These are phyloP conservation scores for Syrmaticus mikado DNA, from an alignment of 2,113 vertebrate species.

Conservation along the genomic window DNA sequence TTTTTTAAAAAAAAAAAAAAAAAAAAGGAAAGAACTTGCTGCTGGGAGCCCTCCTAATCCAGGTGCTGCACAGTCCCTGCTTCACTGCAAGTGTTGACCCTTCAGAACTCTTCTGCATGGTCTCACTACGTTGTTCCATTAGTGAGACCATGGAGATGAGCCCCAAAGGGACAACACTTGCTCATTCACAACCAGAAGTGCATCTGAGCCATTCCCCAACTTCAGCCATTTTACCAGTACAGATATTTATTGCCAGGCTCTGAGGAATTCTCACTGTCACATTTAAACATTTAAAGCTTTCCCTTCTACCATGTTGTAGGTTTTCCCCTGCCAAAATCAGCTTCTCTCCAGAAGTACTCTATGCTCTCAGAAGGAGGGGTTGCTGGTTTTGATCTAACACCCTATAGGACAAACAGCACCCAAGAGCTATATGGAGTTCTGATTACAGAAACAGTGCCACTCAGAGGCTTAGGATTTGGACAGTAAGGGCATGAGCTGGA, in stretches of 20 bases:
- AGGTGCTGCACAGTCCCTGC: neutral
- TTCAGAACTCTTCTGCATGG: fast-evolving
- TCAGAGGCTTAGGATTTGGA: neutral
- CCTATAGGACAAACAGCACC: neutral
- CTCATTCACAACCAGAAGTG: neutral
- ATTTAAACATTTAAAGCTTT: neutral
- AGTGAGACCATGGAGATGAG: no score
- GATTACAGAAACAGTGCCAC: neutral
- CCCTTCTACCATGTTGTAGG: neutral
- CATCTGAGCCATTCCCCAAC: neutral
- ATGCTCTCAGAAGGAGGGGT: neutral
- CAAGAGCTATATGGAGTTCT: neutral
- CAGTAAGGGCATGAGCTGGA: neutral
- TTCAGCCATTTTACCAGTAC: neutral
- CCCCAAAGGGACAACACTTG: no score
- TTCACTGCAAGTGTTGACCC: fast-evolving
- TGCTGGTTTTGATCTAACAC: neutral
- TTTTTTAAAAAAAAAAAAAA: neutral
- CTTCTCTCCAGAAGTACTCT: neutral
- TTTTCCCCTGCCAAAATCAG: neutral
- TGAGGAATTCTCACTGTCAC: neutral
- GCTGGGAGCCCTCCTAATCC: neutral
- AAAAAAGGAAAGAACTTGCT: neutral
- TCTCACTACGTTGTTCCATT: neutral
- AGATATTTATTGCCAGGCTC: neutral